These are phyloP conservation scores for Corticium candelabrum DNA, from an alignment of 37 sponge, comb jelly and placozoan species.

Conservation along the genomic window DNA sequence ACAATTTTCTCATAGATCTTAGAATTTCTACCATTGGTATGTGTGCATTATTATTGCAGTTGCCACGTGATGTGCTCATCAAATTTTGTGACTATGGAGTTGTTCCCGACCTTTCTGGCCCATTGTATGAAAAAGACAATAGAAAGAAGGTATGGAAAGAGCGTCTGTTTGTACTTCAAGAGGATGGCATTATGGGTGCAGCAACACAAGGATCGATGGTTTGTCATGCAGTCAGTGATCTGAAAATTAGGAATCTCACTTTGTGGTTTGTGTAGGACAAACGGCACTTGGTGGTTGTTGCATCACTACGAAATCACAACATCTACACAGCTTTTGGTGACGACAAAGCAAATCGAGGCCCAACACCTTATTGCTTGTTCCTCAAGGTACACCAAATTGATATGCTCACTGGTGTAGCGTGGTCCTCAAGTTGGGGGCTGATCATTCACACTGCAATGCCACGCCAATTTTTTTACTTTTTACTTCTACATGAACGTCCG, in stretches of 20 bases:
- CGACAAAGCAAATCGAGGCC: conserved; percentile 1
- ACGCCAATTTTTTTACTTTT: no score
- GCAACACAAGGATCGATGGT: no score
- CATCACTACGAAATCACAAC: neutral
- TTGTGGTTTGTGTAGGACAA: neutral
- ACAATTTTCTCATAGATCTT: no score
- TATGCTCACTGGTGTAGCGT: no score
- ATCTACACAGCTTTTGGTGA: conserved; percentile 2
- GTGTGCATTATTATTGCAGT: no score
- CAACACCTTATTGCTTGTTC: neutral
- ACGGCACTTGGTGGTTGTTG: neutral
- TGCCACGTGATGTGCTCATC: neutral
- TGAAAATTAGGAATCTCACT: no score
- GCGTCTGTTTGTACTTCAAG: neutral
- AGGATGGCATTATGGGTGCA: neutral
- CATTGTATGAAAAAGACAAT: neutral
- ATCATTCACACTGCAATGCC: no score
- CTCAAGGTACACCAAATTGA: neutral
- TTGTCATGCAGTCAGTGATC: no score
- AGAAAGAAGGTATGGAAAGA: neutral
- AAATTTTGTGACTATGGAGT: neutral
- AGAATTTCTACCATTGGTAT: no score
- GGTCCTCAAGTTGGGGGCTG: no score
- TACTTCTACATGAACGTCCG: no score
- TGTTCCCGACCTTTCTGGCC: neutral